Percentiles rank a stretch among this genome's conserved stretches.
phyloP scores from a whole-genome alignment of 2,888 invertebrate genomes.

The Thelaira solivaga region DNA sequence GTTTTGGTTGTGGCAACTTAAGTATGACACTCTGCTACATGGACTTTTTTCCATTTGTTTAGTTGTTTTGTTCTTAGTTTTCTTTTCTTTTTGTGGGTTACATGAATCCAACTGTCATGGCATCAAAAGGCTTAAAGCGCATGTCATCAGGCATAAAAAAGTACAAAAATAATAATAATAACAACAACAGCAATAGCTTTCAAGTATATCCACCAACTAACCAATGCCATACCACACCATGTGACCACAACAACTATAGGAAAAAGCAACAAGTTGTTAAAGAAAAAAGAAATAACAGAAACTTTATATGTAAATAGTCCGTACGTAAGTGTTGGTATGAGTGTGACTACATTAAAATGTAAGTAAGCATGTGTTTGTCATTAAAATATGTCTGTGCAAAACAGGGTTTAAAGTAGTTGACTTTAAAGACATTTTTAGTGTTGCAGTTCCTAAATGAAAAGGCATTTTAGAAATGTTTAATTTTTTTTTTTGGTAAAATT shows the following conservation, averaged over 20 bases:
- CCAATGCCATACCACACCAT: slow-evolving; percentile 38
- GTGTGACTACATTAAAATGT: no score
- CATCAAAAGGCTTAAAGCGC: slow-evolving; percentile 63
- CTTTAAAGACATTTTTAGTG: no score
- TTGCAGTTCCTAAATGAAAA: no score
- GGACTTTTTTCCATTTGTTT: slow-evolving; percentile 19
- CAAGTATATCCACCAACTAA: slow-evolving; percentile 40
- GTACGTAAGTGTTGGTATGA: slow-evolving; percentile 22
- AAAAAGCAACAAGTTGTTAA: slow-evolving; percentile 51
- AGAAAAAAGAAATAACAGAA: neutral
- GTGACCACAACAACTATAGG: slow-evolving; percentile 47
- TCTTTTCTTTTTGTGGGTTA: slow-evolving; percentile 42
- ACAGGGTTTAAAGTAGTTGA: no score
- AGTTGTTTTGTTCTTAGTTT: slow-evolving; percentile 8
- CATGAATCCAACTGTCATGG: slow-evolving; percentile 61
- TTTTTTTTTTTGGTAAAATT: no score
- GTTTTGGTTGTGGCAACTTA: slow-evolving; percentile 57
- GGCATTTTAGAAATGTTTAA: no score
- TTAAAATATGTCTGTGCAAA: no score
- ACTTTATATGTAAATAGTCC: slow-evolving; percentile 3
- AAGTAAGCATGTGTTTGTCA: no score
- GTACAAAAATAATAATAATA: slow-evolving; percentile 33
- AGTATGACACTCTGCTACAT: slow-evolving; percentile 60
- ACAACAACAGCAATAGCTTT: slow-evolving; percentile 19
- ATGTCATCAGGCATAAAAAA: slow-evolving; percentile 61